phyloP scores from a whole-genome alignment of 2,888 invertebrate genomes.

The Automeris io region DNA sequence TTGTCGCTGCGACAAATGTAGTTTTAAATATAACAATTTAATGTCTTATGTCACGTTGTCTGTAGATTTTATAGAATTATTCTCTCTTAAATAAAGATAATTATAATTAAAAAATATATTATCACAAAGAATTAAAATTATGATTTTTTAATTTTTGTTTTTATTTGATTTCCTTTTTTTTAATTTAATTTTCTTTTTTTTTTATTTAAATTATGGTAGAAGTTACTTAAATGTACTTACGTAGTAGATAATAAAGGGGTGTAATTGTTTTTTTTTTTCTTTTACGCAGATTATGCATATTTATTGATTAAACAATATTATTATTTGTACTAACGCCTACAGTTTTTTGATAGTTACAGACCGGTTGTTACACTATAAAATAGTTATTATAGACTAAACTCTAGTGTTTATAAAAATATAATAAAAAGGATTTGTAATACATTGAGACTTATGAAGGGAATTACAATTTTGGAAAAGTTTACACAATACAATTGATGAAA shows the following conservation, averaged over 20 bases:
- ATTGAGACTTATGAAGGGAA: constrained; percentile 46
- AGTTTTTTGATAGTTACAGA: background rate
- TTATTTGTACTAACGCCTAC: no score
- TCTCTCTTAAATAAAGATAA: constrained; percentile 55
- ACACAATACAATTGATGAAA: no score
- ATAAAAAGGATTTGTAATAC: constrained; percentile 18
- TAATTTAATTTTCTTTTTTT: no score
- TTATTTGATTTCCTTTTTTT: constrained; percentile 17
- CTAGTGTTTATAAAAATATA: no score
- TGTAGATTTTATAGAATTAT: constrained; percentile 64
- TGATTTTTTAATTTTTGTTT: constrained; percentile 57
- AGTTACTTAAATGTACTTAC: no score
- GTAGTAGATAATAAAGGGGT: no score
- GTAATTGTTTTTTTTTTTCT: no score
- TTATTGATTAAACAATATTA: no score
- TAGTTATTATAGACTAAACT: no score
- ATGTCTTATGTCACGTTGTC: constrained; percentile 60
- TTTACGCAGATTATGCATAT: no score
- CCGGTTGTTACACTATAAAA: background rate
- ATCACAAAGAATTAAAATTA: constrained; percentile 70
- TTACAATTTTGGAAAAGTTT: constrained; percentile 40
- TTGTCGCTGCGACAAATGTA: constrained; percentile 62
- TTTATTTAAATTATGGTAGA: no score
- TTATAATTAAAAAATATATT: constrained; percentile 59
- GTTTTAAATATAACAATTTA: constrained; percentile 38